Conservation (phyloP, 2,888 invertebrate species). For the Drosophila kuntzei region DNA sequence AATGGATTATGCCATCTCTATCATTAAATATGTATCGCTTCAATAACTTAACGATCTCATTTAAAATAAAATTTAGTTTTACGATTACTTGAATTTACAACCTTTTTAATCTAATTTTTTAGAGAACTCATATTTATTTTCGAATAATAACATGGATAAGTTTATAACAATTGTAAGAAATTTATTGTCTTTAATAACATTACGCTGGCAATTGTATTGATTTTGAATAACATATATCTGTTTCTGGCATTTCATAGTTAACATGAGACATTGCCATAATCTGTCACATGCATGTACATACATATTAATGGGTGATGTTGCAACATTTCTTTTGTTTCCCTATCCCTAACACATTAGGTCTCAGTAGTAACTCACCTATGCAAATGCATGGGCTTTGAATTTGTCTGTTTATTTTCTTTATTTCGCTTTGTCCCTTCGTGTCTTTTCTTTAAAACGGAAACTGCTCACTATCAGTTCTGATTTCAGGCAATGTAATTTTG, state of each 20-base stretch:
- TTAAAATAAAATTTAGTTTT: background rate
- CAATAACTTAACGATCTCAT: background rate
- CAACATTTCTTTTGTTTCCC: background rate
- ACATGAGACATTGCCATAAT: constrained; percentile 14
- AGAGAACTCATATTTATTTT: background rate
- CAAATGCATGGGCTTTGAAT: background rate
- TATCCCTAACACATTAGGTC: background rate
- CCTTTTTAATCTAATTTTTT: background rate
- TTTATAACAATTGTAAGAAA: background rate
- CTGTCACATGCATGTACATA: background rate
- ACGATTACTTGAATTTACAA: background rate
- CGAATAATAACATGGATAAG: background rate
- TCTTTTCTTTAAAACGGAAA: background rate
- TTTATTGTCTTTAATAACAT: background rate
- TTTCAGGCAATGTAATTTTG: no score
- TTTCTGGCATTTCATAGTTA: constrained; percentile 6
- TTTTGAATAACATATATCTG: background rate
- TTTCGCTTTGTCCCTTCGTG: no score
- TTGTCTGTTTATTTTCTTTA: constrained; percentile 35
- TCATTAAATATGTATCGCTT: no score
- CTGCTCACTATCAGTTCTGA: no score
- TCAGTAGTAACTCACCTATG: constrained; percentile 1
- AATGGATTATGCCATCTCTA: background rate
- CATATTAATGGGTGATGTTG: no score
- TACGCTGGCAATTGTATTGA: background rate